Conservation (phyloP, 53 echinoderm and acorn worm species). For the Paracentrotus lividus region DNA sequence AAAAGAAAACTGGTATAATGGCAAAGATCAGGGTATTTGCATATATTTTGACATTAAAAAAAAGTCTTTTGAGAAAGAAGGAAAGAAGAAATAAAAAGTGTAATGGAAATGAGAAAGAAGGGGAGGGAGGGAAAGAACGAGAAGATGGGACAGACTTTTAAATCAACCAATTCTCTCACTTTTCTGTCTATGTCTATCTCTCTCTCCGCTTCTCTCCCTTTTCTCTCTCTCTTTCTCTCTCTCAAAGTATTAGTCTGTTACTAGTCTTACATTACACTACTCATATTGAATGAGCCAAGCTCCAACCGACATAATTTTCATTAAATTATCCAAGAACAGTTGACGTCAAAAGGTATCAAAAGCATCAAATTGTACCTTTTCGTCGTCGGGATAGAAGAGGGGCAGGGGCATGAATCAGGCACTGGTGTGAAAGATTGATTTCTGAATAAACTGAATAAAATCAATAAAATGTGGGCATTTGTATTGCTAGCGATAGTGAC, state of each 20-base stretch:
- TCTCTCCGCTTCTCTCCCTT: constrained; percentile 26
- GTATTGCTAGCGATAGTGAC: not conserved
- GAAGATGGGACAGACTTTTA: not conserved
- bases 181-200: constrained; percentile 67
- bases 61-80: not conserved
- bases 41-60: too few species aligned
- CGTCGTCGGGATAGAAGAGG: not conserved
- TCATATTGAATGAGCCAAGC: constrained; percentile 41
- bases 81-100: not conserved
- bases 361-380: constrained; percentile 41
- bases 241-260: not conserved
- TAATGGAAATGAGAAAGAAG: not conserved
- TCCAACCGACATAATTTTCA: constrained; percentile 34
- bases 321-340: constrained; percentile 4
- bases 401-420: not conserved
- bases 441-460: constrained; percentile 42
- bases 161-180: constrained; percentile 38
- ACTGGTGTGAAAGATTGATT: not conserved
- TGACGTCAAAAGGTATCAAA: constrained; percentile 61
- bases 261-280: constrained; percentile 3
- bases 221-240: constrained; percentile 1
- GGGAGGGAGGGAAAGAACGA: not conserved
- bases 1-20: not conserved
- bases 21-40: too few species aligned
- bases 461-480: constrained; percentile 10